phyloP scores from a whole-genome alignment of 2,113 vertebrate species.

The Brienomyrus brachyistius region DNA sequence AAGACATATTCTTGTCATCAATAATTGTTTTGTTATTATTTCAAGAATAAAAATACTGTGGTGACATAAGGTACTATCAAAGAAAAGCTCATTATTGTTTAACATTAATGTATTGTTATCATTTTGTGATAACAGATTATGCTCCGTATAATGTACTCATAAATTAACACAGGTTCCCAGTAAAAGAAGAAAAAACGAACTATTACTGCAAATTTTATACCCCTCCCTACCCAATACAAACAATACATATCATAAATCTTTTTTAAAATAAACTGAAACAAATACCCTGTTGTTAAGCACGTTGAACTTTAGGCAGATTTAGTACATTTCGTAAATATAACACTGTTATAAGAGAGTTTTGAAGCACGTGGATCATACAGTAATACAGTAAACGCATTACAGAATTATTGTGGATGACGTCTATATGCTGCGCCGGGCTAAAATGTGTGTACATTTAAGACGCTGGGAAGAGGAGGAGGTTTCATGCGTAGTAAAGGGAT shows the following conservation, averaged over 20 bases:
- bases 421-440: constrained; percentile 46
- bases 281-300: background rate
- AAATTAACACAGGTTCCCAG: background rate
- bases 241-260: background rate
- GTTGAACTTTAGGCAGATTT: background rate
- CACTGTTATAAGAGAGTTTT: background rate
- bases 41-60: background rate
- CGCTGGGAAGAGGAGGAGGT: constrained; percentile 30
- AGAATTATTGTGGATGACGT: constrained; percentile 46
- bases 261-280: background rate
- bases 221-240: background rate
- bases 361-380: constrained; percentile 9
- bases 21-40: background rate
- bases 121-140: background rate
- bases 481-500: constrained; percentile 16
- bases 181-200: background rate
- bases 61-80: background rate
- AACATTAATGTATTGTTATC: background rate
- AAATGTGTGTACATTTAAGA: constrained; percentile 48
- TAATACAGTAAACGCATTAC: constrained; percentile 8
- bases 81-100: background rate
- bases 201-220: background rate
- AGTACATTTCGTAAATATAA: background rate
- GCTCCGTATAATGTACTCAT: background rate
- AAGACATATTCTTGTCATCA: background rate